These are phyloP conservation scores for Microctonus aethiopoides DNA, from an alignment of 2,888 invertebrate species.

Conservation along the genomic window DNA sequence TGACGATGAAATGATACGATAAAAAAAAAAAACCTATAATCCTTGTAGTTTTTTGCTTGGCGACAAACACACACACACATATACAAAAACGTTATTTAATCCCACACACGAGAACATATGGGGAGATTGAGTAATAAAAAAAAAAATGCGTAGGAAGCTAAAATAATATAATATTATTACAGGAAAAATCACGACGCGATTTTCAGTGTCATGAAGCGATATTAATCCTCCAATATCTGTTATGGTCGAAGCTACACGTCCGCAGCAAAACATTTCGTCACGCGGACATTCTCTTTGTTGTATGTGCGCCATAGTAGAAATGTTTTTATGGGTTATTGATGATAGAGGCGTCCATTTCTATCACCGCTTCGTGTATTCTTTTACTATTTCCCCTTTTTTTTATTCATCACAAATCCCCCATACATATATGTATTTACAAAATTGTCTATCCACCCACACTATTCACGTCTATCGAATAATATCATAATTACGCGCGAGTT, in stretches of 20 bases:
- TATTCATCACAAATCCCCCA: slow-evolving; percentile 12
- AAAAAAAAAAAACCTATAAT: slow-evolving; percentile 23
- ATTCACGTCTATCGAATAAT: slow-evolving; percentile 52
- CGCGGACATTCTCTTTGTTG: slow-evolving; percentile 37
- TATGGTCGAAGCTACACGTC: neutral
- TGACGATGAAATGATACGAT: slow-evolving; percentile 31
- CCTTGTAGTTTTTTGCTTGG: neutral
- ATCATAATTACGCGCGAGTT: slow-evolving; percentile 64
- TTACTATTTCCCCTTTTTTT: slow-evolving; percentile 5
- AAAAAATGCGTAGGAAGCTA: neutral
- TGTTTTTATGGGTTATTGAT: slow-evolving; percentile 61
- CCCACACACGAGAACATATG: neutral
- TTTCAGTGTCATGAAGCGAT: slow-evolving; percentile 23
- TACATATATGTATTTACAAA: slow-evolving; percentile 20
- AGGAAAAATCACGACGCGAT: slow-evolving; percentile 28
- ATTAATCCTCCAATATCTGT: slow-evolving; percentile 26
- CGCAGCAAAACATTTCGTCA: slow-evolving; percentile 39
- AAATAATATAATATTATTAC: neutral
- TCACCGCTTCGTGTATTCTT: slow-evolving; percentile 25
- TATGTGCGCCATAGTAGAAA: slow-evolving; percentile 11
- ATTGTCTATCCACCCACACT: slow-evolving; percentile 40
- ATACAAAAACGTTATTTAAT: slow-evolving; percentile 10
- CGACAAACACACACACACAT: neutral
- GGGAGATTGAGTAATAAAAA: slow-evolving; percentile 11
- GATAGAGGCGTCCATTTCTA: slow-evolving; percentile 45